Percentiles rank a stretch among this genome's conserved stretches.
Evolutionary conservation across 2,888 invertebrate genomes (phyloP).

Genomic region (Acronicta leporina): DNA sequence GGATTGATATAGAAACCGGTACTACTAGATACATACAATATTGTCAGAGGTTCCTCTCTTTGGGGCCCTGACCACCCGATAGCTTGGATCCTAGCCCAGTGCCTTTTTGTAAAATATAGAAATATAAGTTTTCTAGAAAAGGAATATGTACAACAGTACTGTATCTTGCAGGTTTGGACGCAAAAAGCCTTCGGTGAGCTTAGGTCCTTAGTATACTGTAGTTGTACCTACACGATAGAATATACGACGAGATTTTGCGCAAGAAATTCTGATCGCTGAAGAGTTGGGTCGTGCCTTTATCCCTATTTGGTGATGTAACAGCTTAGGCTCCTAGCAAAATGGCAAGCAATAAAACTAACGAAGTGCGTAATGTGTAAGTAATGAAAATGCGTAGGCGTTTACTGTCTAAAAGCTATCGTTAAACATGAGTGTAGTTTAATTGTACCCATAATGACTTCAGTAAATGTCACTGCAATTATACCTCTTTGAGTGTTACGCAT

Average conservation of each 20-base stretch:
- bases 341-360: slow-evolving; percentile 55
- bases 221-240: no score
- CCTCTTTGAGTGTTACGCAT: background rate
- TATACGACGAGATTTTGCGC: slow-evolving; percentile 30
- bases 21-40: no score
- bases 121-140: no score
- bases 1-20: no score
- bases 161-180: no score
- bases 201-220: no score
- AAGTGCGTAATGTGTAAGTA: slow-evolving; percentile 41
- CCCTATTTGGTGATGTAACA: slow-evolving; percentile 43
- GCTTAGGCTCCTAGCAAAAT: slow-evolving; percentile 34
- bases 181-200: no score
- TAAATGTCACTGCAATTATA: slow-evolving; percentile 15
- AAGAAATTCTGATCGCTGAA: slow-evolving; percentile 28
- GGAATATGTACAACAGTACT: no score
- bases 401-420: slow-evolving; percentile 41
- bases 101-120: no score
- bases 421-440: slow-evolving; percentile 42
- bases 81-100: no score
- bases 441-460: slow-evolving; percentile 25
- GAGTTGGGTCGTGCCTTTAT: slow-evolving; percentile 33
- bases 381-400: slow-evolving; percentile 54
- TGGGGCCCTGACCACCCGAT: no score
- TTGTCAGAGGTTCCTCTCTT: no score